Evolutionary conservation across 2,888 invertebrate species (phyloP), one percentile per base, ranked within the genome.

Genomic region (Entomobrya multifasciata): DNA sequence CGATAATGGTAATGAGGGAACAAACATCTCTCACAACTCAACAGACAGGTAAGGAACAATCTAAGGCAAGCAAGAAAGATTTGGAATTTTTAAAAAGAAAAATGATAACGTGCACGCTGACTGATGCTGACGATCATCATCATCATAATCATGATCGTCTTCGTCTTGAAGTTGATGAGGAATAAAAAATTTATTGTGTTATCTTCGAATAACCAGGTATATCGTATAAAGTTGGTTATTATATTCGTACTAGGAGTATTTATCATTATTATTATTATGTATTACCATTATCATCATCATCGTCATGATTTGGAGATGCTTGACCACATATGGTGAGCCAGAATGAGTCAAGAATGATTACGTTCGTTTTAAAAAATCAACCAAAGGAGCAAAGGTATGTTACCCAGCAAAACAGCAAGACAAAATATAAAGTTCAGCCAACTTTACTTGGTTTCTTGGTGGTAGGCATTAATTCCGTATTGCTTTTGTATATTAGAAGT

Each of bases 301-400:
- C 25, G 67, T 81, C 77, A 65, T 84, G 60, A 85, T 86, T 36
- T 80, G 86, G 74, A 72, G 79, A 79, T 86, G 86, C 72, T 80
- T 86, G 86, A 86, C 86, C 86, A 86, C 86, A 86, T 86, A 86
- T 86, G 86, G 86, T 65, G 86, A 79, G 74, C 74, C 57, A 74
- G 72, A 80, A 85, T 85, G 85, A 85, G 85, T 85, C 85, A 85
- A 85, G 78, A 78, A 85, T 85, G 86, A 86, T 80, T 86, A 86
- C 52, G 55, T 86, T 30, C 60, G 57, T 80, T 80, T 70, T 41
- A 70, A 70, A 67, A 55, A 80, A 79, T 30, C 65, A 80, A 70
- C 65, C 70, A 62, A 55, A 41, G 70, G 17, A 79, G 44, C 60
- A 62, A 79, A 62, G 79, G n/a, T n/a, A 80, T 36, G 36, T 36